Evolutionary conservation across 2,113 vertebrate species (phyloP).

Genomic region (Pollachius pollachius): DNA sequence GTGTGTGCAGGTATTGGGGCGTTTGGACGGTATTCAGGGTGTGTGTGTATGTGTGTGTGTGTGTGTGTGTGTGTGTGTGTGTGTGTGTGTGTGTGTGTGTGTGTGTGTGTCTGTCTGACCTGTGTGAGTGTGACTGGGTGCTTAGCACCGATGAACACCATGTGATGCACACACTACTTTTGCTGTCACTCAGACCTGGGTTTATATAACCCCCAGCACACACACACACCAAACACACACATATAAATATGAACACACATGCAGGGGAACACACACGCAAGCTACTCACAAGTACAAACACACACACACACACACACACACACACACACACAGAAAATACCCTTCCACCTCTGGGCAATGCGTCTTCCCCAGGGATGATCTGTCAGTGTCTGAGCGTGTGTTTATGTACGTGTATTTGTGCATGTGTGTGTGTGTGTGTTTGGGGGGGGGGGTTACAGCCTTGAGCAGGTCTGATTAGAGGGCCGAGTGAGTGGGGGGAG

Average conservation of each 20-base stretch:
- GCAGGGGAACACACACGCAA: neutral
- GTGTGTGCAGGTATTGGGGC: neutral
- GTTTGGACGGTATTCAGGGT: no score
- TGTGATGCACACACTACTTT: no score
- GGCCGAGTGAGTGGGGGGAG: conserved; percentile 46
- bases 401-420: neutral
- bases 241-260: no score
- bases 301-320: conserved; percentile 35
- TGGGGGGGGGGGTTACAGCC: conserved; percentile 48
- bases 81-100: no score
- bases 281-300: conserved; percentile 19
- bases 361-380: neutral
- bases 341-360: neutral
- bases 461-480: conserved; percentile 72
- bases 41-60: no score
- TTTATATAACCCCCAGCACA: neutral
- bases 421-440: no score
- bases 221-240: conserved; percentile 19
- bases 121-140: no score
- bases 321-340: neutral
- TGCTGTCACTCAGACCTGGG: no score
- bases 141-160: no score
- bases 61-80: no score
- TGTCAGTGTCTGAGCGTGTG: no score
- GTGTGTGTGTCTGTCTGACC: no score